Base-by-base conservation (phyloP, 2,888 invertebrate genomes). In the Xanthia icteritia region DNA sequence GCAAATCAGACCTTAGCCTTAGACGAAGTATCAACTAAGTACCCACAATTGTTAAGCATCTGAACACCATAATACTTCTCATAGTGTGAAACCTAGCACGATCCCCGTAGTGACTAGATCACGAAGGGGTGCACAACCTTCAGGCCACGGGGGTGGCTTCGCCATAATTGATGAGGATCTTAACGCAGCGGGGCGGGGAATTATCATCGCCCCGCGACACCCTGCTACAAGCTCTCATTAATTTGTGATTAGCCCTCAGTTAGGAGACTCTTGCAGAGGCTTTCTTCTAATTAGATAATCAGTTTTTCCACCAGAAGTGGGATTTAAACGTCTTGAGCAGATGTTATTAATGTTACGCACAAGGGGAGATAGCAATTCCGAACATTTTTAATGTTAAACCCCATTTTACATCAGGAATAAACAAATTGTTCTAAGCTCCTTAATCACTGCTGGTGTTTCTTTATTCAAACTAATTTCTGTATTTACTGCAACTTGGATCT, bases 81-180 rank as follows among this genome's bases (percentile, higher is more conserved):
- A 54, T 69, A 76, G 79, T 80, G 79, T 76, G 67, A 79, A 82
- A 76, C 64, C 76, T 84, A 84, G 86, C 56, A 76, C 71, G 54
- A 48, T 69, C 20, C 61, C 42, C 81, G 76, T 86, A 88, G 86
- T 86, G 86, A 88, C 89, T 90, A 89, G 89, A 90, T 89, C 87
- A 86, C 89, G 83, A 90, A 90, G 91, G 93, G 93, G 92, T 92
- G 92, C 91, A 48, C 60, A 91, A 89, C 83, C 91, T 84, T 76
- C 79, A 81, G 79, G 72, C 75, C 86, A 79, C 77, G 76, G 94
- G 95, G 95, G 95, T 92, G 93, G 94, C 92, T 95, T 91, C 91
- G 92, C 94, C 94, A 95, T 96, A 96, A 96, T 96, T 95, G 95
- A 96, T 96, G 96, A 95, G 94, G 94, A 94, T 96, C 96, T 96